Evolutionary conservation across 2,797 vertebrate genomes (phyloP).

Genomic region (Distichodus sexfasciatus): DNA sequence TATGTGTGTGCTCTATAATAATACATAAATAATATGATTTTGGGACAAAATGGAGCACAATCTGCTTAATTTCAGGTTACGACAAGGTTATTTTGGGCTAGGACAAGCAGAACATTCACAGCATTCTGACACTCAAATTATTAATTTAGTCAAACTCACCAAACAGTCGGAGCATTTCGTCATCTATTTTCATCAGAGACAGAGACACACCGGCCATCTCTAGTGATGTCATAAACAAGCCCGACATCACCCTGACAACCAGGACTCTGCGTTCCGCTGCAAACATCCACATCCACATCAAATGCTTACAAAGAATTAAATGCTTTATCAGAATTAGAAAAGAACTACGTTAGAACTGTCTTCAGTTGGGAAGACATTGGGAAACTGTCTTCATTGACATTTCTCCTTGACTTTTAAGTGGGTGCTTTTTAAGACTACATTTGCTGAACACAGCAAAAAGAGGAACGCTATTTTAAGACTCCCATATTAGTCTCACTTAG

Average conservation of each 20-base stretch:
- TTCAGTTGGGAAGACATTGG: too few species aligned
- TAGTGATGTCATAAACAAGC: conserved; percentile 91
- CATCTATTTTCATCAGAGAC: conserved; percentile 77
- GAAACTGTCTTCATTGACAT: too few species aligned
- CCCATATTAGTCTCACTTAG: conserved; percentile 73
- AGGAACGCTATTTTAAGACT: neutral
- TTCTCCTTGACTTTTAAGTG: neutral
- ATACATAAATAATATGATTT: too few species aligned
- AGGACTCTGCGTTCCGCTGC: conserved; percentile 75
- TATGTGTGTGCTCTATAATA: neutral
- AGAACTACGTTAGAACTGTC: too few species aligned
- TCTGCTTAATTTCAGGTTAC: too few species aligned
- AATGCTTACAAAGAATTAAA: too few species aligned
- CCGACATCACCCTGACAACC: conserved; percentile 81
- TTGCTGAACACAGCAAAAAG: neutral
- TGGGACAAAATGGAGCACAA: neutral
- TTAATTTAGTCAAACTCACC: conserved; percentile 70
- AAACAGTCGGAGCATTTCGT: conserved; percentile 78
- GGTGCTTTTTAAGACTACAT: neutral
- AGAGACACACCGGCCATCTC: conserved; percentile 93
- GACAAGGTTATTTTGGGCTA: too few species aligned
- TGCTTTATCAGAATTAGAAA: too few species aligned
- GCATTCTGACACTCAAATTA: neutral
- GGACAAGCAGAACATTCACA: neutral
- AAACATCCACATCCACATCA: neutral